Conservation (phyloP, 2,113 vertebrate species). For the Empidonax traillii region DNA sequence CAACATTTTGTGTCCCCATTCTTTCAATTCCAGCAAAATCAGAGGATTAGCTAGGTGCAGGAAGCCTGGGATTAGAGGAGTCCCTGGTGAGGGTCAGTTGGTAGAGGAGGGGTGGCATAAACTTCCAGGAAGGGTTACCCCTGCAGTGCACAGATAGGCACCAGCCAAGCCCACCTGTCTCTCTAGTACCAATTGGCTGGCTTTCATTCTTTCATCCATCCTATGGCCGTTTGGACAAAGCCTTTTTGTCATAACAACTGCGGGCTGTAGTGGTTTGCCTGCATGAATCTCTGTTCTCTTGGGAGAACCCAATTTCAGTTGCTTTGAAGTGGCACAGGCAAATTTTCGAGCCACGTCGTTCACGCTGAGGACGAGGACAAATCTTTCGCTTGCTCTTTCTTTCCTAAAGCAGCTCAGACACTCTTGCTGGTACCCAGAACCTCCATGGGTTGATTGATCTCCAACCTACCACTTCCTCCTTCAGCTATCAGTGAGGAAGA, state of each 20-base stretch:
- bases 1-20: not conserved
- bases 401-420: not conserved
- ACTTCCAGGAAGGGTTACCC: not conserved
- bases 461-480: not conserved
- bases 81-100: not conserved
- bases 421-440: not conserved
- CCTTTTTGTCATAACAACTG: not conserved
- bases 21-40: not conserved
- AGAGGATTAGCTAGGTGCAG: not conserved
- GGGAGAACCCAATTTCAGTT: accelerated
- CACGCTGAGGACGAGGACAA: not conserved
- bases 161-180: not conserved
- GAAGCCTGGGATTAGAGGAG: not conserved
- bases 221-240: not conserved
- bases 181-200: not conserved
- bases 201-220: not conserved
- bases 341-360: not conserved
- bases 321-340: not conserved
- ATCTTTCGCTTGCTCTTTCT: not conserved
- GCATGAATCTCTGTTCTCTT: not conserved
- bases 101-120: not conserved
- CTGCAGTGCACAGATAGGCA: not conserved
- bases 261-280: not conserved
- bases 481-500: not conserved
- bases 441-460: not conserved